Percentiles rank a stretch among this genome's conserved stretches.
phyloP scores from a whole-genome alignment of 2,888 invertebrate species.

The Teleiodes luculella region DNA sequence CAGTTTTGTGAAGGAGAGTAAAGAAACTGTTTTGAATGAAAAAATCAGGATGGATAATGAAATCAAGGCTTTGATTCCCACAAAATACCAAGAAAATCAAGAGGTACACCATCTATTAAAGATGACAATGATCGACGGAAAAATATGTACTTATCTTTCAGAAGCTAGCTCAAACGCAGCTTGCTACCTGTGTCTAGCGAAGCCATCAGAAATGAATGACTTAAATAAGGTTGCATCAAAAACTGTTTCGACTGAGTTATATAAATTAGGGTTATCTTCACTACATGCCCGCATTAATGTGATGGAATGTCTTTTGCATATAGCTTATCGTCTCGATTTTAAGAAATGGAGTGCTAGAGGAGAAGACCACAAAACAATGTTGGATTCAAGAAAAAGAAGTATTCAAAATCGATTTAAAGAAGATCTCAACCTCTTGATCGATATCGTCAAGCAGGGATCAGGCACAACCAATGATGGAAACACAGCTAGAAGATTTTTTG shows the following conservation, averaged over 20 bases:
- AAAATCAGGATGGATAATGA: conserved; percentile 7
- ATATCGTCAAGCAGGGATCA: conserved; percentile 19
- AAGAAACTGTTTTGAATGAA: conserved; percentile 8
- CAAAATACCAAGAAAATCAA: too few species aligned
- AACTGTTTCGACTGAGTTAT: background rate
- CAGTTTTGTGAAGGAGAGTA: conserved; percentile 17
- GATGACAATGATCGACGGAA: conserved; percentile 16
- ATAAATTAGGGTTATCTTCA: conserved; percentile 13
- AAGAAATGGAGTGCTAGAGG: conserved; percentile 14
- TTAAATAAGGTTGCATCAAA: background rate
- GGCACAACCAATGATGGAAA: conserved; percentile 20
- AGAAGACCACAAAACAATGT: background rate
- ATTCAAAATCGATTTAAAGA: conserved; percentile 15
- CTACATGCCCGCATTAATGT: conserved; percentile 18
- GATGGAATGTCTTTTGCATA: conserved; percentile 23
- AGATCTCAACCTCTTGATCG: conserved; percentile 17
- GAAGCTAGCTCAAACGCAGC: conserved; percentile 9
- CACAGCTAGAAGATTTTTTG: conserved; percentile 19
- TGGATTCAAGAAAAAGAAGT: conserved; percentile 3
- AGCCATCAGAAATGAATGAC: conserved; percentile 17
- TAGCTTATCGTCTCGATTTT: conserved; percentile 18
- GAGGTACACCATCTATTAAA: conserved; percentile 4
- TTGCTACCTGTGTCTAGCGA: conserved; percentile 13
- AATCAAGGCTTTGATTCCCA: conserved; percentile 17
- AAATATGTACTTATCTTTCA: conserved; percentile 13